Conservation (phyloP, 2,888 invertebrate species). For the Cantharis flavilabris region DNA sequence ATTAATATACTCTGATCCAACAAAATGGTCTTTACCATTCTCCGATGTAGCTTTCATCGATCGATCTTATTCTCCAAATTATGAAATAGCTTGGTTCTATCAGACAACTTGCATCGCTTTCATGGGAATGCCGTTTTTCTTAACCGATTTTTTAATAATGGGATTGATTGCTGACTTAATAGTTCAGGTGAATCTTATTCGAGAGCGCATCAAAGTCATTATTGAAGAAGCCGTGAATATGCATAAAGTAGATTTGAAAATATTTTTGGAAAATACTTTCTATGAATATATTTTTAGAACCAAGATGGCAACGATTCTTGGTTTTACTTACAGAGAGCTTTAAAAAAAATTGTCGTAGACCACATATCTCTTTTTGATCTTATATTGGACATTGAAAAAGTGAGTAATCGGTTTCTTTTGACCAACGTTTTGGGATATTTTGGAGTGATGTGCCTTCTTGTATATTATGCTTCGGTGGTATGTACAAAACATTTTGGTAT, state of each 20-base stretch:
- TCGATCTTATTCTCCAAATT: conserved; percentile 15
- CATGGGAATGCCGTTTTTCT: not conserved
- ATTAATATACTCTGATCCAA: not conserved
- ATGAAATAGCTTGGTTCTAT: conserved; percentile 14
- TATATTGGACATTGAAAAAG: not conserved
- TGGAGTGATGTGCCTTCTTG: conserved; percentile 2
- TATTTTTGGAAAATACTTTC: no score
- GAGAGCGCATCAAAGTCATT: not conserved
- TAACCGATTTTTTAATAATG: not conserved
- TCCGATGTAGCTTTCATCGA: conserved; percentile 8
- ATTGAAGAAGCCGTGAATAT: not conserved
- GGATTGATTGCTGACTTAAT: not conserved
- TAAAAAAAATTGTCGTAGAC: not conserved
- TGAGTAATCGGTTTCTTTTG: not conserved
- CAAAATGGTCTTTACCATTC: conserved; percentile 10
- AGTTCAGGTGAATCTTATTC: not conserved
- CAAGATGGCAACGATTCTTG: not conserved
- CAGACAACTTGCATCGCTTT: not conserved
- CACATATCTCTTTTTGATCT: not conserved
- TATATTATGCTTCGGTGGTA: conserved; percentile 3
- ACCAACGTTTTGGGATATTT: not conserved
- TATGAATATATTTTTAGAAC: not conserved
- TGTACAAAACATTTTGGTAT: not conserved
- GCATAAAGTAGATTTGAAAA: not conserved
- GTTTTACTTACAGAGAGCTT: not conserved